phyloP scores from a whole-genome alignment of 2,113 vertebrate genomes.

The Neolamprologus devosi region DNA sequence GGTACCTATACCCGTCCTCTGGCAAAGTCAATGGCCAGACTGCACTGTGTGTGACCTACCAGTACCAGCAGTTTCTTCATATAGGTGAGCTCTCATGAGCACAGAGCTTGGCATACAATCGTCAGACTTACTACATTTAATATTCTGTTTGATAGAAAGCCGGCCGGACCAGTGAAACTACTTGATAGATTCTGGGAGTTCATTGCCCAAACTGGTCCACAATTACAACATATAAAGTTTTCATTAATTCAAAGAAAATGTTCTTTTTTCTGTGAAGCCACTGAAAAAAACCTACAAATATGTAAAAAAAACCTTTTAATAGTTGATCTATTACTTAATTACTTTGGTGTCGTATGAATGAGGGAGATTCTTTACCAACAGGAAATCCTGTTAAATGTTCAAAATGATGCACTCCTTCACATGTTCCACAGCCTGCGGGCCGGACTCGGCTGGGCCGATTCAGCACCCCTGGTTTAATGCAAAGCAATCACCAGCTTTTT shows the following conservation, averaged over 20 bases:
- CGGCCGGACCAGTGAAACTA: background rate
- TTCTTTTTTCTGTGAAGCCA: fast-evolving
- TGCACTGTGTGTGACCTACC: constrained; percentile 80
- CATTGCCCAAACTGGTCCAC: background rate
- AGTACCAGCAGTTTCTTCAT: constrained; percentile 72
- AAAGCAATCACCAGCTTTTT: background rate
- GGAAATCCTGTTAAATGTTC: background rate
- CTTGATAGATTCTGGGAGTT: background rate
- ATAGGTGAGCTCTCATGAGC: constrained; percentile 70
- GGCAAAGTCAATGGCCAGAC: constrained; percentile 79
- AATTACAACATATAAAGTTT: background rate
- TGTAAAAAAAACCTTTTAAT: fast-evolving
- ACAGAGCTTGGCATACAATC: background rate
- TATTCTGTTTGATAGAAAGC: background rate
- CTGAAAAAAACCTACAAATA: background rate
- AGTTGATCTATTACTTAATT: background rate
- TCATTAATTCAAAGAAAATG: fast-evolving
- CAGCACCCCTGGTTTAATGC: background rate
- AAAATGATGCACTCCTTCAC: background rate
- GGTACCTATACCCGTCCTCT: constrained; percentile 78
- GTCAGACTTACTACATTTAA: background rate
- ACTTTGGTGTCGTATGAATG: background rate
- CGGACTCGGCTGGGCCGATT: background rate
- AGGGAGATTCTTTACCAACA: background rate
- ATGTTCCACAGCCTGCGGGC: background rate